A percentile compares a stretch with the other conserved stretches of the same genome.
Evolutionary conservation across 1,140 invertebrate species (phyloP).

Genomic region (Tetramorium simillimum): DNA sequence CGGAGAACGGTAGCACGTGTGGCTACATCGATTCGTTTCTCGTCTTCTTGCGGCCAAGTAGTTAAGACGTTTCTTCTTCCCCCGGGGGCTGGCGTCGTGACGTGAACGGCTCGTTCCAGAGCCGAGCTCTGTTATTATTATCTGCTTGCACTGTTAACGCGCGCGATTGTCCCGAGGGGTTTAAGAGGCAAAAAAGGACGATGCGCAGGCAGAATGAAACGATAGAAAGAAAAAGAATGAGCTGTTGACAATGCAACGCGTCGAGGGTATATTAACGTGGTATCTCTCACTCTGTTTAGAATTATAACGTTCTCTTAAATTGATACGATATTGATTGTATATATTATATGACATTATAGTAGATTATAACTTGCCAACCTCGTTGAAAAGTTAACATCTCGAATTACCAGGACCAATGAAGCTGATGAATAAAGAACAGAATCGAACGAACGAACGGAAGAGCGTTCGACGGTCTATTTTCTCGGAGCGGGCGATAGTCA

Average conservation of each 20-base stretch:
- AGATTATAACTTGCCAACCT: background rate
- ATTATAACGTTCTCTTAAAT: background rate
- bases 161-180: constrained; percentile 19
- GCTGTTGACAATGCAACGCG: background rate
- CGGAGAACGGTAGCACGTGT: constrained; percentile 64
- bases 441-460: constrained; percentile 5
- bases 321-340: background rate
- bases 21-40: constrained; percentile 69
- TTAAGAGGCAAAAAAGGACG: background rate
- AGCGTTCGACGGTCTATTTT: constrained; percentile 20
- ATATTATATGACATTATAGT: background rate
- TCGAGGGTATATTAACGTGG: background rate
- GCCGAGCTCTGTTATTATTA: constrained; percentile 41
- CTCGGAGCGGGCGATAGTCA: constrained; percentile 63
- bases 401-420: background rate
- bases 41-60: constrained; percentile 61
- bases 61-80: constrained; percentile 60
- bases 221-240: background rate
- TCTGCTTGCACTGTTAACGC: constrained; percentile 63
- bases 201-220: background rate
- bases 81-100: constrained; percentile 33
- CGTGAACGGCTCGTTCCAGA: constrained; percentile 49
- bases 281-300: background rate
- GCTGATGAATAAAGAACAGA: background rate
- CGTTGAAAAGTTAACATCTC: background rate